Evolutionary conservation across 2,113 vertebrate species (phyloP).

Genomic region (Mola mola): DNA sequence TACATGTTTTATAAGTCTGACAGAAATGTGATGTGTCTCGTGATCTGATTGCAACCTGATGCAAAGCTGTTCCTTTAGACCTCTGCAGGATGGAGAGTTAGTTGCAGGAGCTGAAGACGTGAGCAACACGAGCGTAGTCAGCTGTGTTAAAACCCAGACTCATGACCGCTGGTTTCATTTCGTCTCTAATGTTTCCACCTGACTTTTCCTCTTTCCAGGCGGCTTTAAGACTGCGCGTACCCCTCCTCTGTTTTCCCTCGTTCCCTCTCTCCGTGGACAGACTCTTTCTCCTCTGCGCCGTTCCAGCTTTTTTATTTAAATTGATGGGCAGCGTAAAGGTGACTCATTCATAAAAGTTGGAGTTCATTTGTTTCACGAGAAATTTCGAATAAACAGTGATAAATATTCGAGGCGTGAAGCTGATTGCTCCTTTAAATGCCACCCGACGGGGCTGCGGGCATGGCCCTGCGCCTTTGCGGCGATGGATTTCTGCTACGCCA

Average conservation of each 20-base stretch:
- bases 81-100: too few relatives aligned
- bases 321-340: too few relatives aligned
- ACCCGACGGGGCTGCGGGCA: conserved; percentile 52
- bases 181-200: too few relatives aligned
- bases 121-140: too few relatives aligned
- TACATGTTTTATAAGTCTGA: too few relatives aligned
- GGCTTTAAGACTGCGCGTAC: background rate
- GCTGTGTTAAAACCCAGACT: too few relatives aligned
- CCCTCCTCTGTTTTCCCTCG: background rate
- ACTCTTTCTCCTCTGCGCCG: conserved; percentile 23
- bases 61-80: too few relatives aligned
- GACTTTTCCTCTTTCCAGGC: conserved; percentile 20
- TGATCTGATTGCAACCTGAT: too few relatives aligned
- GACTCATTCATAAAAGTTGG: conserved; percentile 53
- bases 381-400: conserved; percentile 62
- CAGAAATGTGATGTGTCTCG: too few relatives aligned
- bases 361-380: conserved; percentile 59
- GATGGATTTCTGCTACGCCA: conserved; percentile 42
- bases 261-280: conserved; percentile 15
- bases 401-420: conserved; percentile 25
- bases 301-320: conserved; percentile 47
- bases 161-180: too few relatives aligned
- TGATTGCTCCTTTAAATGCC: conserved; percentile 75
- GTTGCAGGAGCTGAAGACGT: too few relatives aligned
- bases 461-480: conserved; percentile 10